Conservation (phyloP, 2,113 vertebrate species). For the Petroica traversi region DNA sequence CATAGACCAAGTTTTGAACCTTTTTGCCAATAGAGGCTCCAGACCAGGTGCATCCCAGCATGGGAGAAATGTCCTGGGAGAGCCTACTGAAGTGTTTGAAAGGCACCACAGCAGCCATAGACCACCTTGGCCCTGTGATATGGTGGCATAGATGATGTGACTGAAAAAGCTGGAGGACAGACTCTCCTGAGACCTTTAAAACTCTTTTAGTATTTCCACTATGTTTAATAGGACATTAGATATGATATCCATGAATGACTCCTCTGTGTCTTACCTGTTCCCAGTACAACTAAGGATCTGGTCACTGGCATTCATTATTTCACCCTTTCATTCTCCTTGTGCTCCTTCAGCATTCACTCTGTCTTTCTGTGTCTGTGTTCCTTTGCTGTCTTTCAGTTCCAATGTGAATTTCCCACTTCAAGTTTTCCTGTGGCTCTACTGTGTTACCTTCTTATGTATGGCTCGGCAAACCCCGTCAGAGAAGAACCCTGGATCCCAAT, state of each 20-base stretch:
- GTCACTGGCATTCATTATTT: background rate
- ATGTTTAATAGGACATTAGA: background rate
- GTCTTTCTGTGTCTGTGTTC: background rate
- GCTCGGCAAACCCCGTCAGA: background rate
- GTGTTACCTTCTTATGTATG: background rate
- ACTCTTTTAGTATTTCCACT: background rate
- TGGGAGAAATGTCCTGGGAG: background rate
- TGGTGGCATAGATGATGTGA: background rate
- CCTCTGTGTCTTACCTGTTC: background rate
- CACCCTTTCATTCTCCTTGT: background rate
- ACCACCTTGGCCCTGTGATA: background rate
- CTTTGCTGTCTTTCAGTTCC: background rate
- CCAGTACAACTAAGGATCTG: background rate
- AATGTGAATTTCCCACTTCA: background rate
- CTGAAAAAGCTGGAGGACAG: background rate
- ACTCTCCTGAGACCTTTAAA: background rate
- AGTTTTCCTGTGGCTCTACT: background rate
- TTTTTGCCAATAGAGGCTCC: background rate
- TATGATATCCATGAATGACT: background rate
- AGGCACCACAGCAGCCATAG: fast-evolving
- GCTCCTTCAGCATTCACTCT: background rate
- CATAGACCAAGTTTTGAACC: background rate
- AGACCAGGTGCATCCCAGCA: background rate
- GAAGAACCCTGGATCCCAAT: background rate
- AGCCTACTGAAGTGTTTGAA: background rate